Conservation (phyloP, 2,888 invertebrate genomes). For the Trichopoda pennipes region DNA sequence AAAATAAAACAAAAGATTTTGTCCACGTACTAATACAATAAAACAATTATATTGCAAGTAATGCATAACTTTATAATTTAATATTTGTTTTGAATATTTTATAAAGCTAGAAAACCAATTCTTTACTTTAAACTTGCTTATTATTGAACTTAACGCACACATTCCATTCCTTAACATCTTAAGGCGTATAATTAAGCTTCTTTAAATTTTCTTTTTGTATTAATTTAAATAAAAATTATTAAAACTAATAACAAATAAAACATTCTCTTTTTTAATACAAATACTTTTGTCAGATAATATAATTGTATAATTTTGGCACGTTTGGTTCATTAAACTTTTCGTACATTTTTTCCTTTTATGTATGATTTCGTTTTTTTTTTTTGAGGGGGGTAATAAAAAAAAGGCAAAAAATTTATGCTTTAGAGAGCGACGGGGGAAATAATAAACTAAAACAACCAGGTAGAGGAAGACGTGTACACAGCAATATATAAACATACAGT, state of each 20-base stretch:
- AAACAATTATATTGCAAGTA: too few species aligned
- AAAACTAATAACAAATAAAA: background rate
- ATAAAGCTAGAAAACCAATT: too few species aligned
- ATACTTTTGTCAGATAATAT: background rate
- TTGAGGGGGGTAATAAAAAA: slow-evolving; percentile 15
- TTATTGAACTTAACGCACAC: background rate
- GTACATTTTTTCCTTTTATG: slow-evolving; percentile 57
- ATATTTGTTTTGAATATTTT: too few species aligned
- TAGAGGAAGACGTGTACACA: slow-evolving; percentile 44
- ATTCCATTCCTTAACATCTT: slow-evolving; percentile 4
- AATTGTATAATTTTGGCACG: slow-evolving; percentile 68
- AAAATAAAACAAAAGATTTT: too few species aligned
- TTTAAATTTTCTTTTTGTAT: background rate
- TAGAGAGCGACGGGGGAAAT: slow-evolving; percentile 3
- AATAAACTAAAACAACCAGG: slow-evolving; percentile 26
- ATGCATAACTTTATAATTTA: too few species aligned
- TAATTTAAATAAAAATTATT: slow-evolving; percentile 26
- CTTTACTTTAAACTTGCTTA: background rate
- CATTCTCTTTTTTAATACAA: background rate
- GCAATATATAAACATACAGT: slow-evolving; percentile 5
- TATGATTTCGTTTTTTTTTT: slow-evolving; percentile 56
- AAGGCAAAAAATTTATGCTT: slow-evolving; percentile 39
- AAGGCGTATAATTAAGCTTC: slow-evolving; percentile 9
- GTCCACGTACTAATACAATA: too few species aligned
- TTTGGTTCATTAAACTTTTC: slow-evolving; percentile 68